Percentiles rank a stretch among this genome's conserved stretches.
phyloP scores from a whole-genome alignment of 2,888 invertebrate genomes.

The Branchellion lobata region DNA sequence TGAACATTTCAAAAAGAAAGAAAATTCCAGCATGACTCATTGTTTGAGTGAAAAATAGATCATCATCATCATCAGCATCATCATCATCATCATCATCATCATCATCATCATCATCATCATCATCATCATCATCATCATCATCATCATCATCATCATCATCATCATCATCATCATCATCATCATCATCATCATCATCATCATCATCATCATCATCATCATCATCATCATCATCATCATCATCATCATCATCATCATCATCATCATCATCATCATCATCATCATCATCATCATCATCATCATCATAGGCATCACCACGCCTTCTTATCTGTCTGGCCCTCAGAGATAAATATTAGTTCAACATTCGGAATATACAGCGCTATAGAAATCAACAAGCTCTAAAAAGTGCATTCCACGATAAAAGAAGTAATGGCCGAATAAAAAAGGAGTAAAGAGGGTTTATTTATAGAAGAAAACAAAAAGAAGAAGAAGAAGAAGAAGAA shows the following conservation, averaged over 20 bases:
- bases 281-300: slow-evolving; percentile 28
- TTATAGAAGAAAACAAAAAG: too few species aligned
- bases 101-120: neutral
- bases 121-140: slow-evolving; percentile 4
- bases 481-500: too few species aligned
- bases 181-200: slow-evolving; percentile 37
- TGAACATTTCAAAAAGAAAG: too few species aligned
- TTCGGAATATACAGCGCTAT: too few species aligned
- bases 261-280: slow-evolving; percentile 31
- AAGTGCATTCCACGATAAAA: too few species aligned
- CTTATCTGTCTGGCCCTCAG: too few species aligned
- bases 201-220: slow-evolving; percentile 42
- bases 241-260: slow-evolving; percentile 39
- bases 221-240: slow-evolving; percentile 39
- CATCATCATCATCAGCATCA: slow-evolving; percentile 30
- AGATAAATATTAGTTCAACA: too few species aligned
- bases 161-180: slow-evolving; percentile 19
- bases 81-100: slow-evolving; percentile 33
- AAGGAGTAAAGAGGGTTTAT: too few species aligned
- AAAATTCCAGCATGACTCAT: too few species aligned
- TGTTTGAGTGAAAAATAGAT: too few species aligned
- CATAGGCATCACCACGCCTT: neutral
- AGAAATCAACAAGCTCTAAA: too few species aligned
- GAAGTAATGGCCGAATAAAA: too few species aligned
- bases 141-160: slow-evolving; percentile 28